phyloP scores from a whole-genome alignment of 2,113 vertebrate species.

The Varanus salvator region DNA sequence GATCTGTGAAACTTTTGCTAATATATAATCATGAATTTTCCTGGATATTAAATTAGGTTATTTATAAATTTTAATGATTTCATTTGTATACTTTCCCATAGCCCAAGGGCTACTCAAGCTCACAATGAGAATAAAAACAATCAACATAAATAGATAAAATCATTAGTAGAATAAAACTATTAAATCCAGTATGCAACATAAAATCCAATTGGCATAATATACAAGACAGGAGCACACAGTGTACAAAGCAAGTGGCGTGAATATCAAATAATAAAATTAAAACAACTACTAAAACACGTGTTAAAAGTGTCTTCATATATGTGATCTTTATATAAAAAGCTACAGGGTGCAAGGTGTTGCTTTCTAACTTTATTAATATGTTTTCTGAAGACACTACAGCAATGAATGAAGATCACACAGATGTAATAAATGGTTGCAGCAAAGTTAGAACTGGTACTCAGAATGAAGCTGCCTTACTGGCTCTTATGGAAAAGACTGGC shows the following conservation, averaged over 20 bases:
- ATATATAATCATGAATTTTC: neutral
- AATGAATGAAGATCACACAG: conserved; percentile 74
- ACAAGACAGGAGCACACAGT: too few species aligned
- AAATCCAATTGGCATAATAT: too few species aligned
- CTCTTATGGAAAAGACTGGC: conserved; percentile 89
- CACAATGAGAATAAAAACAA: too few species aligned
- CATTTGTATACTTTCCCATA: too few species aligned
- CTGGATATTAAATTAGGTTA: neutral
- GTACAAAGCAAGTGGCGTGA: too few species aligned
- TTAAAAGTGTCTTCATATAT: too few species aligned
- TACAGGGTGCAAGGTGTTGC: neutral
- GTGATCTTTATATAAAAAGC: neutral
- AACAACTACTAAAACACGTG: too few species aligned
- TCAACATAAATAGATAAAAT: too few species aligned
- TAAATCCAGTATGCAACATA: too few species aligned
- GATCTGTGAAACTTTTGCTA: neutral
- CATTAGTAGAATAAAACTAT: too few species aligned
- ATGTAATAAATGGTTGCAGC: conserved; percentile 63
- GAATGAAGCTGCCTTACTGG: conserved; percentile 86
- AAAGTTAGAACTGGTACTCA: conserved; percentile 72
- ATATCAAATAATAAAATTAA: too few species aligned
- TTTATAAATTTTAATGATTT: neutral
- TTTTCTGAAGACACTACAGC: conserved; percentile 70
- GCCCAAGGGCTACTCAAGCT: too few species aligned
- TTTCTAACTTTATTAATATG: neutral